phyloP scores from a whole-genome alignment of 1,140 invertebrate genomes.

The Diorhabda sublineata region DNA sequence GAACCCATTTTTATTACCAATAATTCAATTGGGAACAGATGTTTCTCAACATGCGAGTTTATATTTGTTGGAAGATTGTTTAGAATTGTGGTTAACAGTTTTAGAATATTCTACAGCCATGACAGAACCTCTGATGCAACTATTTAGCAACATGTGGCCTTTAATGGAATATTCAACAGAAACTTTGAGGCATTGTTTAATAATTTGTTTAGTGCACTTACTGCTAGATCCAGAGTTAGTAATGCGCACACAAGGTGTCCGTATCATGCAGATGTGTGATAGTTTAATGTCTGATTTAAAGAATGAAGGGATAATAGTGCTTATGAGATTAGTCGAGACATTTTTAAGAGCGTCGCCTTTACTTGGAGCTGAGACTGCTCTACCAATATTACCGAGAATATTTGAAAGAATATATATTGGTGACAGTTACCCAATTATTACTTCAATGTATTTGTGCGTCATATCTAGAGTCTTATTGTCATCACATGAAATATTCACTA shows the following conservation, averaged over 20 bases:
- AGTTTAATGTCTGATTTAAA: slow-evolving; percentile 73
- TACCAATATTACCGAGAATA: slow-evolving; percentile 61
- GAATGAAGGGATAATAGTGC: slow-evolving; percentile 70
- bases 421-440: slow-evolving; percentile 65
- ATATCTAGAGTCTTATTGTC: slow-evolving; percentile 72
- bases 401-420: slow-evolving; percentile 64
- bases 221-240: slow-evolving; percentile 77
- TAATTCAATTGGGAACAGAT: slow-evolving; percentile 78
- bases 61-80: slow-evolving; percentile 87
- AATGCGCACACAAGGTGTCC: slow-evolving; percentile 64
- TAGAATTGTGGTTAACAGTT: slow-evolving; percentile 83
- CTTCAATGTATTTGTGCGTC: slow-evolving; percentile 73
- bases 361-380: slow-evolving; percentile 61
- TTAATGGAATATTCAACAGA: slow-evolving; percentile 77
- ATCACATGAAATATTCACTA: slow-evolving; percentile 67
- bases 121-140: slow-evolving; percentile 61
- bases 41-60: slow-evolving; percentile 74
- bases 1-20: slow-evolving; percentile 66
- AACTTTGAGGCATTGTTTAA: slow-evolving; percentile 70
- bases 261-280: slow-evolving; percentile 63
- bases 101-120: slow-evolving; percentile 69
- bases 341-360: slow-evolving; percentile 62
- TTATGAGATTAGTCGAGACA: slow-evolving; percentile 69
- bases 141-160: slow-evolving; percentile 72
- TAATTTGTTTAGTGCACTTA: slow-evolving; percentile 79